Evolutionary conservation across 2,113 vertebrate genomes (phyloP).

Genomic region (Anolis carolinensis): DNA sequence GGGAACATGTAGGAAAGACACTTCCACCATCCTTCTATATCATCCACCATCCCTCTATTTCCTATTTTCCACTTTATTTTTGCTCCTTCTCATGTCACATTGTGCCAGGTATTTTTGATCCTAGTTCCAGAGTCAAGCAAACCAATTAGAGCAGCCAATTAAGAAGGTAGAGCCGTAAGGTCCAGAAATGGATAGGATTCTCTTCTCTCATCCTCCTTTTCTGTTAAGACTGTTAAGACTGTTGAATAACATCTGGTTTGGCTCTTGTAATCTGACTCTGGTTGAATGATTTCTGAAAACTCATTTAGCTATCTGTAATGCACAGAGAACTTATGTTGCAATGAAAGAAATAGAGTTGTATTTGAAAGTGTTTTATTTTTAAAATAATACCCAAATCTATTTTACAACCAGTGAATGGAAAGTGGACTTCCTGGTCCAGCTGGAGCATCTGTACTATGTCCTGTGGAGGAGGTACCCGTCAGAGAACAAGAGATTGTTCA

Average conservation of each 20-base stretch:
- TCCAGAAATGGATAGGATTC: neutral
- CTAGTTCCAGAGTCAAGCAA: neutral
- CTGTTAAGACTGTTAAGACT: too few species aligned
- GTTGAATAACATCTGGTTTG: neutral
- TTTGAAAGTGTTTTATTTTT: neutral
- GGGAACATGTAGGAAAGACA: too few species aligned
- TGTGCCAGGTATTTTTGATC: neutral
- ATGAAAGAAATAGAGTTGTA: neutral
- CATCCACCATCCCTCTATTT: too few species aligned
- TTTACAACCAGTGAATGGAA: constrained; percentile 86
- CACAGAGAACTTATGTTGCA: neutral
- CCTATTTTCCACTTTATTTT: neutral
- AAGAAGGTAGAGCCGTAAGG: neutral
- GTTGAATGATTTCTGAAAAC: neutral
- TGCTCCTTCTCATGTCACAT: neutral
- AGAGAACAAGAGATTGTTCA: constrained; percentile 87
- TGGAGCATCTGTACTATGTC: constrained; percentile 92
- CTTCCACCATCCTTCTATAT: too few species aligned
- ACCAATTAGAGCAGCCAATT: too few species aligned
- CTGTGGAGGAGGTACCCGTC: constrained; percentile 89
- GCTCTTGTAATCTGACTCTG: neutral
- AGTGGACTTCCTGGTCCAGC: constrained; percentile 88
- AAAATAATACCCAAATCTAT: neutral
- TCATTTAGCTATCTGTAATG: neutral
- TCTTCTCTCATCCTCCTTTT: neutral